Evolutionary conservation across 1,140 invertebrate species (phyloP).

Genomic region (Amphibalanus amphitrite): DNA sequence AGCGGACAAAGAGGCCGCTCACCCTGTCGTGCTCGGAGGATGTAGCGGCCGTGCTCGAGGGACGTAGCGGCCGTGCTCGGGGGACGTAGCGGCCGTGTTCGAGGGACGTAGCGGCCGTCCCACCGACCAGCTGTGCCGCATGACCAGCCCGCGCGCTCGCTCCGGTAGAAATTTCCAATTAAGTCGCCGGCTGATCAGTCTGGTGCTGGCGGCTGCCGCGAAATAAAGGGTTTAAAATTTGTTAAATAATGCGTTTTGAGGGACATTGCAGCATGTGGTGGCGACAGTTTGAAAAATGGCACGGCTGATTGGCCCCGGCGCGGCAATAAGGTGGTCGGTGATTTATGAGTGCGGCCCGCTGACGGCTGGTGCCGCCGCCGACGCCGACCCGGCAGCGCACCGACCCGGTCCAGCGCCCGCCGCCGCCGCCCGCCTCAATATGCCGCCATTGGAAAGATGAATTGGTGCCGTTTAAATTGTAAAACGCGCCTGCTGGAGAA

Average conservation of each 20-base stretch:
- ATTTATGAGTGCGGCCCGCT: background rate
- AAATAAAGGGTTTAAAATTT: background rate
- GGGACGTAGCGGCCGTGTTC: no score
- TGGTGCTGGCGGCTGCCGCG: no score
- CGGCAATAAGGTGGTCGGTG: background rate
- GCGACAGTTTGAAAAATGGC: conserved; percentile 1
- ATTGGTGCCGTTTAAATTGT: background rate
- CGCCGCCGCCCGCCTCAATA: background rate
- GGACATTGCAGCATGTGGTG: background rate
- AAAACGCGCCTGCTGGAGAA: background rate
- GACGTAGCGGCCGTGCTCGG: no score
- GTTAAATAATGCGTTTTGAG: conserved; percentile 2
- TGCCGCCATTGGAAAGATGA: background rate
- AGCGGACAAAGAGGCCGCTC: no score
- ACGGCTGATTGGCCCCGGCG: background rate
- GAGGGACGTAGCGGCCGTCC: no score
- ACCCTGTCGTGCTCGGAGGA: no score
- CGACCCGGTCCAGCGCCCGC: no score
- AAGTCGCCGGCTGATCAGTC: background rate
- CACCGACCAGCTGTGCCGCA: background rate
- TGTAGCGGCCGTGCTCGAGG: no score
- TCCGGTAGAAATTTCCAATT: background rate
- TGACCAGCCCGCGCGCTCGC: background rate
- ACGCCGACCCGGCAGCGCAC: no score
- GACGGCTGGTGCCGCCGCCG: background rate